Evolutionary conservation across 2,113 vertebrate species (phyloP).

Genomic region (Rhea pennata): DNA sequence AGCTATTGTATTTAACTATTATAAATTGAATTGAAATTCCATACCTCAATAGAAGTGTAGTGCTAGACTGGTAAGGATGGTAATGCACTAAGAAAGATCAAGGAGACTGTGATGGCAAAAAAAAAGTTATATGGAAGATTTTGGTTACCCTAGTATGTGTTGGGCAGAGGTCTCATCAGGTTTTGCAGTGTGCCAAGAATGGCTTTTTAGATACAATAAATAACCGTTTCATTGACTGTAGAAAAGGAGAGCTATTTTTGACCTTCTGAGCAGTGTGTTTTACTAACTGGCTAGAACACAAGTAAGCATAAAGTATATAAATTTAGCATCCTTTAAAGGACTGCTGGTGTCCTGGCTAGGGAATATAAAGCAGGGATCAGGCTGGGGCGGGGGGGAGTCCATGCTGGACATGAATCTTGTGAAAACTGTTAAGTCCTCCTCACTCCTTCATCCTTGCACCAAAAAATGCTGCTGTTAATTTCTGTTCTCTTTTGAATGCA

Average conservation of each 20-base stretch:
- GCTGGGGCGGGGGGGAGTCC: too few relatives aligned
- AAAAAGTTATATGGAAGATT: neutral
- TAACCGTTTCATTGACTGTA: neutral
- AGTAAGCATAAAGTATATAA: neutral
- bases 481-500: neutral
- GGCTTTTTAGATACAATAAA: neutral
- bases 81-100: neutral
- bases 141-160: neutral
- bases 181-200: neutral
- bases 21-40: neutral
- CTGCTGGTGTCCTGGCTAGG: neutral
- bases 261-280: neutral
- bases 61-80: neutral
- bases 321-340: neutral
- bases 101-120: neutral
- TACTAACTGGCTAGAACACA: neutral
- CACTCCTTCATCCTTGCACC: neutral
- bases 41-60: neutral
- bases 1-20: neutral
- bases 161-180: neutral
- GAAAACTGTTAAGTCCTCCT: neutral
- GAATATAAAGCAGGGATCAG: fast-evolving
- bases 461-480: neutral
- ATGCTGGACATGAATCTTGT: neutral
- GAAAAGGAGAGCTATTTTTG: neutral